Conservation (phyloP, 2,797 vertebrate genomes). For the Serranus cabrilla region DNA sequence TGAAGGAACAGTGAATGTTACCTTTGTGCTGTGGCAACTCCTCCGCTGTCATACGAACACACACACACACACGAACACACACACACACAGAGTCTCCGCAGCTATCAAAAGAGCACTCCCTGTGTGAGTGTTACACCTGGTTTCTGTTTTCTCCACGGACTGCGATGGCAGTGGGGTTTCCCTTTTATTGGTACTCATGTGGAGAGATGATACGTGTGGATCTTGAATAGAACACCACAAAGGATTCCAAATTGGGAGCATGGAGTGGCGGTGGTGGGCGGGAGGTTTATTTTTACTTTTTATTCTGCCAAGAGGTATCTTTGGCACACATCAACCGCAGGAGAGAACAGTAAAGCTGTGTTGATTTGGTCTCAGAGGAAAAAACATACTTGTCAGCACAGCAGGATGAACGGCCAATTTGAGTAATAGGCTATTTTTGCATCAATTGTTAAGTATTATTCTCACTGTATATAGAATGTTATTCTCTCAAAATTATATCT, state of each 20-base stretch:
- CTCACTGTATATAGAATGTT: neutral
- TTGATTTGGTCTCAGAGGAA: slow-evolving; percentile 13
- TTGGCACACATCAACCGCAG: slow-evolving; percentile 49
- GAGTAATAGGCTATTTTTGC: neutral
- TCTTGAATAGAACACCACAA: slow-evolving; percentile 84
- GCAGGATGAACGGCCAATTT: neutral
- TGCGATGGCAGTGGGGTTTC: slow-evolving; percentile 65
- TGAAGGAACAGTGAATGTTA: slow-evolving; percentile 72
- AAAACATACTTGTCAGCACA: neutral
- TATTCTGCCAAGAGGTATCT: slow-evolving; percentile 54
- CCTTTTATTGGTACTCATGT: slow-evolving; percentile 81
- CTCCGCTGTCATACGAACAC: slow-evolving; percentile 52
- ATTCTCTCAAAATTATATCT: neutral
- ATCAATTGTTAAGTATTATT: slow-evolving; percentile 5
- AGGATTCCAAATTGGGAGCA: slow-evolving; percentile 75
- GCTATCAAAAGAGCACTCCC: slow-evolving; percentile 72
- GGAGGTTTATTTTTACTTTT: slow-evolving; percentile 76
- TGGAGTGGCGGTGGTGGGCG: slow-evolving; percentile 37
- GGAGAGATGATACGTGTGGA: slow-evolving; percentile 84
- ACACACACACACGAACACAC: slow-evolving; percentile 21
- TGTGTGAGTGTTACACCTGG: slow-evolving; percentile 80
- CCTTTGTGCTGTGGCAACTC: slow-evolving; percentile 74
- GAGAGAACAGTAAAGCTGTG: slow-evolving; percentile 26
- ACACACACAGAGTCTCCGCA: slow-evolving; percentile 18
- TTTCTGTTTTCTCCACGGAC: slow-evolving; percentile 81